Conservation (phyloP, 2,113 vertebrate species). For the Paramisgurnus dabryanus region DNA sequence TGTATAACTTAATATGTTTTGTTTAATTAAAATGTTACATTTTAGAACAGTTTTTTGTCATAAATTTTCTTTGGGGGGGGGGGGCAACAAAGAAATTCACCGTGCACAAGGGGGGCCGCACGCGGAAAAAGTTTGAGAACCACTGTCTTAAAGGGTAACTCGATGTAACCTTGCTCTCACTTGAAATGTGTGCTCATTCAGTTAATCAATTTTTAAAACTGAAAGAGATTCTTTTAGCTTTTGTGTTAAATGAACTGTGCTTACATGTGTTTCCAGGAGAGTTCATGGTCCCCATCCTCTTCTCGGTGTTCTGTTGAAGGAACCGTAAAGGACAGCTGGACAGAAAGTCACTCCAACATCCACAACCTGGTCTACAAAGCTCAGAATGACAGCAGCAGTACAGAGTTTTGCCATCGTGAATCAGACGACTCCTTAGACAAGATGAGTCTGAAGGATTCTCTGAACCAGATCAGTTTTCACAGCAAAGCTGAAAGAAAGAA, state of each 20-base stretch:
- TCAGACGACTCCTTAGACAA: constrained; percentile 61
- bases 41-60: no score
- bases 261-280: constrained; percentile 63
- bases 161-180: no score
- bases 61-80: no score
- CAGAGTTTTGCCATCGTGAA: constrained; percentile 66
- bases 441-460: constrained; percentile 68
- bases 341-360: constrained; percentile 66
- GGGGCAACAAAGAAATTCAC: no score
- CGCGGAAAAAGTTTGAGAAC: no score
- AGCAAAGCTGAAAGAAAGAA: constrained; percentile 59
- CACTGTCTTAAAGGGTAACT: no score
- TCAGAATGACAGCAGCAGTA: constrained; percentile 68
- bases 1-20: no score
- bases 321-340: constrained; percentile 70
- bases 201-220: constrained; percentile 61
- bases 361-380: constrained; percentile 75
- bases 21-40: no score
- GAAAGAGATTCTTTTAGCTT: constrained; percentile 47
- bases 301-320: constrained; percentile 73
- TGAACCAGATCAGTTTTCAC: constrained; percentile 64
- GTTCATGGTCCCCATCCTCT: constrained; percentile 73
- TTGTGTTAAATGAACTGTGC: neutral
- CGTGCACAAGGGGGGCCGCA: no score
- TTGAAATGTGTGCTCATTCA: no score